A percentile compares a stretch with the other conserved stretches of the same genome.
phyloP scores from a whole-genome alignment of 1,140 invertebrate genomes.

The Drosophila sucinea region DNA sequence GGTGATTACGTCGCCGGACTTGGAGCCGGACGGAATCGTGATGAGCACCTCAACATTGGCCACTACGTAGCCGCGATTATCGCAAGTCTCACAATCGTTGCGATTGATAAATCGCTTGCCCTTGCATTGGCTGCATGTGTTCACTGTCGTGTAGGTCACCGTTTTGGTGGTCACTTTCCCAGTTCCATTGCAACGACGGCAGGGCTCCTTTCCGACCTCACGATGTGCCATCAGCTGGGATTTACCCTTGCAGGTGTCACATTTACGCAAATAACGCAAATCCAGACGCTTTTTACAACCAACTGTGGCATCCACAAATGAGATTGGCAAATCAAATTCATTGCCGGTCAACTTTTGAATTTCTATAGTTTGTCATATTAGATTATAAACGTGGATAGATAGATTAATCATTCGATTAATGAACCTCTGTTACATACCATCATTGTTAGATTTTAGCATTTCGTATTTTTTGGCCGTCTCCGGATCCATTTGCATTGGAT shows the following conservation, averaged over 20 bases:
- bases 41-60: constrained; percentile 58
- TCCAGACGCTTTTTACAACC: constrained; percentile 71
- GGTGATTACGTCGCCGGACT: constrained; percentile 62
- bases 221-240: constrained; percentile 62
- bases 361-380: constrained; percentile 31
- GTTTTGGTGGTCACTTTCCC: constrained; percentile 65
- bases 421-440: constrained; percentile 29
- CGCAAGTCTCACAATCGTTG: constrained; percentile 70
- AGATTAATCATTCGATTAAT: not conserved
- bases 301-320: constrained; percentile 65
- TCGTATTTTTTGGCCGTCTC: constrained; percentile 14
- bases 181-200: constrained; percentile 72
- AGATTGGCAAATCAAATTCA: constrained; percentile 52
- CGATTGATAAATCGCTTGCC: constrained; percentile 71
- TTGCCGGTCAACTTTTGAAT: constrained; percentile 48
- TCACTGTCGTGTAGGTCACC: constrained; percentile 46
- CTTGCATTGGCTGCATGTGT: constrained; percentile 63
- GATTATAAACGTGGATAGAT: not conserved
- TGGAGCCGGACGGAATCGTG: constrained; percentile 64
- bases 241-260: constrained; percentile 70
- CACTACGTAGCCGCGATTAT: constrained; percentile 62
- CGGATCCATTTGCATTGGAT: constrained; percentile 52
- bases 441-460: not conserved
- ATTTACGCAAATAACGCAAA: constrained; percentile 64
- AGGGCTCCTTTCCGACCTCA: constrained; percentile 64